These are phyloP conservation scores for Morone chrysops DNA, from an alignment of 2,113 vertebrate genomes.

Conservation along the genomic window DNA sequence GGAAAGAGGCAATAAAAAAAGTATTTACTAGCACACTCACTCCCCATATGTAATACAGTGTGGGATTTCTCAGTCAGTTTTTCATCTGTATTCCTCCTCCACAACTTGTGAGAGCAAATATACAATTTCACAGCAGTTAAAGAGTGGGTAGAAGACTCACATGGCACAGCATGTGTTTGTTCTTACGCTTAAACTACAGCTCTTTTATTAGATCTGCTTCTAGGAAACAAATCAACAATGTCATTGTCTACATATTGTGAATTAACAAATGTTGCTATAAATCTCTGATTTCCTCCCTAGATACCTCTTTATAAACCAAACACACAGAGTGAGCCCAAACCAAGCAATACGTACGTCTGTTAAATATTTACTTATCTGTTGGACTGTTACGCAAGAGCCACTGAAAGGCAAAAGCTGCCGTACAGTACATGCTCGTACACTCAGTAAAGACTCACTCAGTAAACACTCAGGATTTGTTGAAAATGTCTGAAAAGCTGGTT, in stretches of 20 bases:
- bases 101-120: slow-evolving; percentile 49
- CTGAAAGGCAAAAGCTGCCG: slow-evolving; percentile 25
- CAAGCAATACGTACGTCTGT: slow-evolving; percentile 27
- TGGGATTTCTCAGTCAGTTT: slow-evolving; percentile 25
- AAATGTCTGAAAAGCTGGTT: slow-evolving; percentile 20
- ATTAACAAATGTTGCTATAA: slow-evolving; percentile 52
- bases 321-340: slow-evolving; percentile 33
- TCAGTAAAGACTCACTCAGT: no score
- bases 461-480: not conserved
- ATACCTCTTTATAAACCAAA: slow-evolving; percentile 48
- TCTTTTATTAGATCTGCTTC: slow-evolving; percentile 54
- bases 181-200: slow-evolving; percentile 17
- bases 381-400: slow-evolving; percentile 42
- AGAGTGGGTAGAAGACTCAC: slow-evolving; percentile 27
- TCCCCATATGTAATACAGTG: slow-evolving; percentile 8
- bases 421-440: slow-evolving; percentile 14
- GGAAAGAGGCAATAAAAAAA: not conserved
- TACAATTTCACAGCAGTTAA: slow-evolving; percentile 38
- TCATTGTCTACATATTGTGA: slow-evolving; percentile 39
- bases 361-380: slow-evolving; percentile 72
- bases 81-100: slow-evolving; percentile 37
- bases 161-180: slow-evolving; percentile 43
- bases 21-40: not conserved
- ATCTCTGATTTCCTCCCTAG: slow-evolving; percentile 24
- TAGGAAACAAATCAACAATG: slow-evolving; percentile 21